phyloP scores from a whole-genome alignment of 2,113 vertebrate species.

The Heliornis fulica region DNA sequence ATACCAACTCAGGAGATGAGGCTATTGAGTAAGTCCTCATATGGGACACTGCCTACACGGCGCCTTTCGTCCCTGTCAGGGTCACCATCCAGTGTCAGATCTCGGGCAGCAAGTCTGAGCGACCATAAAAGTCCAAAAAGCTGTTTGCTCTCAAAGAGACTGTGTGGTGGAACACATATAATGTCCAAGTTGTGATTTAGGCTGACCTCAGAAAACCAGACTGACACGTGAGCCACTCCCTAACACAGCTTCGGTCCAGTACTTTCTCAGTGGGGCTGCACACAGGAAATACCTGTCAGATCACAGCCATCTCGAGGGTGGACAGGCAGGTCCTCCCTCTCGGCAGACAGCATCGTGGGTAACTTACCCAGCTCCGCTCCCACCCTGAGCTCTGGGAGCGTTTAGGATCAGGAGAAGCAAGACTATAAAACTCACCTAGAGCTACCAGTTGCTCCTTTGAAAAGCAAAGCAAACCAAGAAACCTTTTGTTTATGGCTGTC shows the following conservation, averaged over 20 bases:
- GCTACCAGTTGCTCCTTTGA: accelerated
- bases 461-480: neutral
- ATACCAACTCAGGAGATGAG: neutral
- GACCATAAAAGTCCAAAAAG: neutral
- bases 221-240: neutral
- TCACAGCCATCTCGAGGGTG: neutral
- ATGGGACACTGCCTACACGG: neutral
- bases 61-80: neutral
- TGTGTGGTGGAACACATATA: accelerated
- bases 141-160: neutral
- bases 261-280: neutral
- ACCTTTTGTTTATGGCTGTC: neutral
- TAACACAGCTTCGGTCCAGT: neutral
- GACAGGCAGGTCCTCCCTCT: neutral
- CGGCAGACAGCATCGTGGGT: neutral
- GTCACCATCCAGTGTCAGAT: neutral
- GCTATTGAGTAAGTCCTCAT: neutral
- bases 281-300: neutral
- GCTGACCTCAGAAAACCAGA: neutral
- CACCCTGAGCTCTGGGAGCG: neutral
- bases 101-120: neutral
- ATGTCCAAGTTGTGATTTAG: neutral
- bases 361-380: neutral
- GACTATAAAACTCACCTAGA: neutral
- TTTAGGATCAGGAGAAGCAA: neutral